These are phyloP conservation scores for Grallaria varia DNA, from an alignment of 2,113 vertebrate genomes.

Conservation along the genomic window DNA sequence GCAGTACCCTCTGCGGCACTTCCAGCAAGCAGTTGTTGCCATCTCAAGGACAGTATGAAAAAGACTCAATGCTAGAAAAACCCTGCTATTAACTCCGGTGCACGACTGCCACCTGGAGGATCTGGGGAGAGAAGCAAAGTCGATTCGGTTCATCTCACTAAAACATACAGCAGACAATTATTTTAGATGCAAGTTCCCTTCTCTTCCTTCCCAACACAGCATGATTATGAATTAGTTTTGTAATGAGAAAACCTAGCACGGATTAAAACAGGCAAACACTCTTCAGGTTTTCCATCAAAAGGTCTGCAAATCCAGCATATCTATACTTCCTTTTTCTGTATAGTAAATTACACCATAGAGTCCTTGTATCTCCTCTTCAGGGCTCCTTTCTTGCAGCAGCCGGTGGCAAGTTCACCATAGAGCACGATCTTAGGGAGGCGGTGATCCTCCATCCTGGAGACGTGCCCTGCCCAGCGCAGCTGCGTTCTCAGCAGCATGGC, in stretches of 20 bases:
- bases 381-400: too few relatives aligned
- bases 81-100: not conserved
- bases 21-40: not conserved
- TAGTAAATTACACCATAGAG: not conserved
- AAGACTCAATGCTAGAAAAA: not conserved
- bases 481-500: too few relatives aligned
- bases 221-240: not conserved
- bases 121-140: not conserved
- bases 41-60: not conserved
- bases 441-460: too few relatives aligned
- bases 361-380: too few relatives aligned
- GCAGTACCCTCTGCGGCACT: not conserved
- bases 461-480: too few relatives aligned
- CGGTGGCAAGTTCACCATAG: too few relatives aligned
- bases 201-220: not conserved
- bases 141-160: not conserved
- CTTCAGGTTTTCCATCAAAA: not conserved
- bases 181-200: not conserved
- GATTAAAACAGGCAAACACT: not conserved
- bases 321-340: not conserved
- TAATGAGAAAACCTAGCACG: not conserved
- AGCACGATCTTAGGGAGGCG: too few relatives aligned
- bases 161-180: fast-evolving
- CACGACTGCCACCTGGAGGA: conserved; percentile 68
- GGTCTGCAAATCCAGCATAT: not conserved